Conservation (phyloP, 2,113 vertebrate species). For the Xerus inauris region DNA sequence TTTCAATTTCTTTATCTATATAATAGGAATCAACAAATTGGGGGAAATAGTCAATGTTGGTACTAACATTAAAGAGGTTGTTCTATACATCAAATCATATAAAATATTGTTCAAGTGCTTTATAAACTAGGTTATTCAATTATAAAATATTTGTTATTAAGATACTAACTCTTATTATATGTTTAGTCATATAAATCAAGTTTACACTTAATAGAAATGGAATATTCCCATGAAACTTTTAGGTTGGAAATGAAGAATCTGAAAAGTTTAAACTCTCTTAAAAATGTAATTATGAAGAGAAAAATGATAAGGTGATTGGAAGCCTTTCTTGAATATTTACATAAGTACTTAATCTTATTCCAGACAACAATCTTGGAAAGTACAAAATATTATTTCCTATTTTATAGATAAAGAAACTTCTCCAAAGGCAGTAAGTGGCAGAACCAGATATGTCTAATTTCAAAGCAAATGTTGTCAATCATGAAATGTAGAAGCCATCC, state of each 20-base stretch:
- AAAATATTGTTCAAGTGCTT: not conserved
- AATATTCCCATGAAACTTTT: not conserved
- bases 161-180: not conserved
- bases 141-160: not conserved
- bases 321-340: not conserved
- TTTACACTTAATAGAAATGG: not conserved
- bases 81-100: not conserved
- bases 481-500: conserved; percentile 11
- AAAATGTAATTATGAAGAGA: not conserved
- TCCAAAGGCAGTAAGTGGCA: not conserved
- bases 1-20: not conserved
- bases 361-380: not conserved
- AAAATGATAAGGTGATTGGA: not conserved
- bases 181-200: not conserved
- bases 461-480: not conserved
- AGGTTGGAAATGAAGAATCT: not conserved
- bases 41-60: not conserved
- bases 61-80: not conserved
- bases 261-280: not conserved
- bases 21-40: not conserved
- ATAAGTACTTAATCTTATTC: not conserved
- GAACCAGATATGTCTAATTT: not conserved
- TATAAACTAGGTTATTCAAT: not conserved
- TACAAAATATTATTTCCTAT: not conserved
- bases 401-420: not conserved